A percentile compares a stretch with the other conserved stretches of the same genome.
phyloP scores from a whole-genome alignment of 2,888 invertebrate species.

The Ecdyonurus torrentis region DNA sequence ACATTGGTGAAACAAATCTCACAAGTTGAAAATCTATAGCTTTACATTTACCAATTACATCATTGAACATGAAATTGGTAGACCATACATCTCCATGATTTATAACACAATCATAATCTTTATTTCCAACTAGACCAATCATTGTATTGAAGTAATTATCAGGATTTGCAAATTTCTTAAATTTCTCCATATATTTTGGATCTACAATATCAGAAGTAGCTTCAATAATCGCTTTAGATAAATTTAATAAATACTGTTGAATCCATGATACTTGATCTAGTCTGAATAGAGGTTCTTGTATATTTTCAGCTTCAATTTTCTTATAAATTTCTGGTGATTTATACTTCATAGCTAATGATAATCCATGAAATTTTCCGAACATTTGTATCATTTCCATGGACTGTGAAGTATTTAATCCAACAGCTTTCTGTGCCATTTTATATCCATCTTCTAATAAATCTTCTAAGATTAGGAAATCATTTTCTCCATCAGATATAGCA shows the following conservation, averaged over 20 bases:
- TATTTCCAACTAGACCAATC: too few species aligned
- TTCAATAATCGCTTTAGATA: too few species aligned
- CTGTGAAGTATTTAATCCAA: slow-evolving; percentile 12
- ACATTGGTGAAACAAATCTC: slow-evolving; percentile 10
- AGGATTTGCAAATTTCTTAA: neutral
- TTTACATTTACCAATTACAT: slow-evolving; percentile 9
- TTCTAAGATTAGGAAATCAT: slow-evolving; percentile 13
- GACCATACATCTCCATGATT: slow-evolving; percentile 12
- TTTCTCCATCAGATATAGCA: neutral
- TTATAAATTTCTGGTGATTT: slow-evolving; percentile 2
- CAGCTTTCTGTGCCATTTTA: slow-evolving; percentile 13
- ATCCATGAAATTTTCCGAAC: slow-evolving; percentile 13
- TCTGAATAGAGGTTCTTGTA: too few species aligned
- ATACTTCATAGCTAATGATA: slow-evolving; percentile 9
- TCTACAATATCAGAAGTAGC: neutral
- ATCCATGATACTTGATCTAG: too few species aligned
- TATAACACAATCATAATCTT: slow-evolving; percentile 9
- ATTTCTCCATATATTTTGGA: neutral
- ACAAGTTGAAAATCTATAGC: slow-evolving; percentile 16
- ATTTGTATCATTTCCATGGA: slow-evolving; percentile 12
- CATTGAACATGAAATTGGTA: slow-evolving; percentile 11
- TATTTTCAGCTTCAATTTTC: too few species aligned
- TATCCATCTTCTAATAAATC: slow-evolving; percentile 13
- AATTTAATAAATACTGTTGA: too few species aligned
- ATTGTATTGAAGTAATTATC: too few species aligned